Conservation (phyloP, 2,113 vertebrate species). For the Campylomormyrus tamandua region DNA sequence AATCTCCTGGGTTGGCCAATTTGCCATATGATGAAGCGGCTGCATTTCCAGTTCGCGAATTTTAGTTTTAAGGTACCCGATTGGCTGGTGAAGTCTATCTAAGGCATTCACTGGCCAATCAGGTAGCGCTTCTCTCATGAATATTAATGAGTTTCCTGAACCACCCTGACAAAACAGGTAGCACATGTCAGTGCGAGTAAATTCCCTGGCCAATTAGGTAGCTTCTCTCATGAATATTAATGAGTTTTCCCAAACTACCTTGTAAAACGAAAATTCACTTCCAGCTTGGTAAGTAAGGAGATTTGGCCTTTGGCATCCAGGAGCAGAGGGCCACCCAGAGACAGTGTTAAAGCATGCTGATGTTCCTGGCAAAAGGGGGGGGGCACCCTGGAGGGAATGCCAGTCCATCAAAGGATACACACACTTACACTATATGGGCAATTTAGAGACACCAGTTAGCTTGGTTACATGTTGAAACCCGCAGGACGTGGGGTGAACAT, state of each 20-base stretch:
- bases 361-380: background rate
- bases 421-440: background rate
- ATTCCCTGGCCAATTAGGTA: no score
- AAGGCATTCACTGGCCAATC: no score
- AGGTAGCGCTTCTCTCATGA: no score
- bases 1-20: background rate
- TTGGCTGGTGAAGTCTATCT: no score
- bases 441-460: background rate
- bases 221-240: no score
- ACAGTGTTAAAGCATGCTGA: background rate
- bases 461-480: background rate
- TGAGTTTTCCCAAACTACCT: no score
- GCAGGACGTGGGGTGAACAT: background rate
- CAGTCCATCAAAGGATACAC: background rate
- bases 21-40: background rate
- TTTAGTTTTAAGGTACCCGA: no score
- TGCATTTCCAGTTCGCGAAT: background rate
- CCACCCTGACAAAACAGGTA: no score
- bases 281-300: background rate
- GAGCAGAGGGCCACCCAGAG: background rate
- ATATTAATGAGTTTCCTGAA: no score
- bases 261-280: background rate
- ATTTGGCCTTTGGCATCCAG: background rate
- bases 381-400: background rate
- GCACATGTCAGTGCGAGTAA: no score